Evolutionary conservation across 1,140 invertebrate species (phyloP).

Genomic region (Megathymus violae): DNA sequence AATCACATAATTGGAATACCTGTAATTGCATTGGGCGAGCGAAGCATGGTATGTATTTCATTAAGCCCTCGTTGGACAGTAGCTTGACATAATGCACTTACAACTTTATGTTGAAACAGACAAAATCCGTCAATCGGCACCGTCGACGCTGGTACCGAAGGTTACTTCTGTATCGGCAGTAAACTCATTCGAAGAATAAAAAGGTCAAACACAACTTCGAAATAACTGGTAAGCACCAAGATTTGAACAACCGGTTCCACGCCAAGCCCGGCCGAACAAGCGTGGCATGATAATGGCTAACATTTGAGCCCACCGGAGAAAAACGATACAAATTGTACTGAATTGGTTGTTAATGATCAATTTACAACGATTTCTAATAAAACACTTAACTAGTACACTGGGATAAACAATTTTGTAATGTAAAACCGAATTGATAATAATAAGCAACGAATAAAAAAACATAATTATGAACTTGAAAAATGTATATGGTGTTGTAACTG

Average conservation of each 20-base stretch:
- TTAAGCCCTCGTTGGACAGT: not conserved
- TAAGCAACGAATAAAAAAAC: no score
- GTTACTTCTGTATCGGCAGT: slow-evolving; percentile 9
- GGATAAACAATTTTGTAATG: no score
- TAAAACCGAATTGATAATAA: no score
- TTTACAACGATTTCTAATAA: no score
- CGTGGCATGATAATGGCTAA: slow-evolving; percentile 42
- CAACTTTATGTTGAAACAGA: slow-evolving; percentile 7
- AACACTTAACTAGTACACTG: no score
- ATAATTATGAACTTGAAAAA: no score
- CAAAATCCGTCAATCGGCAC: not conserved
- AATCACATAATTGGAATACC: slow-evolving; percentile 5
- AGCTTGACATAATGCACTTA: slow-evolving; percentile 10
- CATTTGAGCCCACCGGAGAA: slow-evolving; percentile 25
- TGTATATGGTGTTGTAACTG: no score
- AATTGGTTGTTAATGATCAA: slow-evolving; percentile 31
- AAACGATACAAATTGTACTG: slow-evolving; percentile 12
- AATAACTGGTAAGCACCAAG: slow-evolving; percentile 42
- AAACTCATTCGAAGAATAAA: slow-evolving; percentile 20
- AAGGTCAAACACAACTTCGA: slow-evolving; percentile 20
- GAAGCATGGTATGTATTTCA: not conserved
- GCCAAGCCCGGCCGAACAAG: slow-evolving; percentile 50
- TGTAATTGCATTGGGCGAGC: slow-evolving; percentile 9
- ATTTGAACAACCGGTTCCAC: slow-evolving; percentile 63
- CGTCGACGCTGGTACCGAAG: slow-evolving; percentile 8